Percentiles rank a stretch among this genome's conserved stretches.
These are phyloP conservation scores for Rhipidura dahli DNA, from an alignment of 2,113 vertebrate species.

Conservation along the genomic window DNA sequence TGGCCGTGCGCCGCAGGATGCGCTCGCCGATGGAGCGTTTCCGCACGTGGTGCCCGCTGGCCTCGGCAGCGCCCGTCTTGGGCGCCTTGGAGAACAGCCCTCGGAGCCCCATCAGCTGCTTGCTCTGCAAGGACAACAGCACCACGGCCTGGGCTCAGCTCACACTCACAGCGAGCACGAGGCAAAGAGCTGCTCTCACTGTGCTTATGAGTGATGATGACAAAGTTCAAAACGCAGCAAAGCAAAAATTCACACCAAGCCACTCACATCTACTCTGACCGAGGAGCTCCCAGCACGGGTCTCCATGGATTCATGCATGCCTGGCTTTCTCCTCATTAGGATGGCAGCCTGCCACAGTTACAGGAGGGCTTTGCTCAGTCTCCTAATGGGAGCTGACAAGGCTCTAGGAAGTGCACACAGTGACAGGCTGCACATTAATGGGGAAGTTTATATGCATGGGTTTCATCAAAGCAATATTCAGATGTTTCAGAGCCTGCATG, in stretches of 20 bases:
- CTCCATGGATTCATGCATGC: conserved; percentile 67
- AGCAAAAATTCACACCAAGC: conserved; percentile 43
- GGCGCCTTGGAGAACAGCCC: conserved; percentile 89
- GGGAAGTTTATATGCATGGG: conserved; percentile 3
- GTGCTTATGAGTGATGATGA: neutral
- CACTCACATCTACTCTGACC: conserved; percentile 3
- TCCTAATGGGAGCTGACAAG: conserved; percentile 31
- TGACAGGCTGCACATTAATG: neutral
- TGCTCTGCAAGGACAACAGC: conserved; percentile 74
- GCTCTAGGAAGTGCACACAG: neutral
- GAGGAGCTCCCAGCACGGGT: conserved; percentile 18
- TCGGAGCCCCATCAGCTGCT: conserved; percentile 90
- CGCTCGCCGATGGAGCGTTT: conserved; percentile 90
- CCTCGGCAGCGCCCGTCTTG: conserved; percentile 79
- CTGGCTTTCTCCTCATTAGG: conserved; percentile 4
- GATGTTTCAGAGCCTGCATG: conserved; percentile 35
- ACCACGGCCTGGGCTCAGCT: neutral
- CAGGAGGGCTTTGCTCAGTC: neutral
- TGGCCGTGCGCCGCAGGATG: conserved; percentile 91
- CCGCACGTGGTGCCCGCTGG: conserved; percentile 66
- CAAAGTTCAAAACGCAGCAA: conserved; percentile 8
- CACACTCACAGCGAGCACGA: rapidly evolving
- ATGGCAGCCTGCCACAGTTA: conserved; percentile 30
- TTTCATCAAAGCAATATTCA: conserved; percentile 46
- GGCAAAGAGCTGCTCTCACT: neutral